These are phyloP conservation scores for Aphodius sticticus DNA, from an alignment of 2,888 invertebrate species.

Conservation along the genomic window DNA sequence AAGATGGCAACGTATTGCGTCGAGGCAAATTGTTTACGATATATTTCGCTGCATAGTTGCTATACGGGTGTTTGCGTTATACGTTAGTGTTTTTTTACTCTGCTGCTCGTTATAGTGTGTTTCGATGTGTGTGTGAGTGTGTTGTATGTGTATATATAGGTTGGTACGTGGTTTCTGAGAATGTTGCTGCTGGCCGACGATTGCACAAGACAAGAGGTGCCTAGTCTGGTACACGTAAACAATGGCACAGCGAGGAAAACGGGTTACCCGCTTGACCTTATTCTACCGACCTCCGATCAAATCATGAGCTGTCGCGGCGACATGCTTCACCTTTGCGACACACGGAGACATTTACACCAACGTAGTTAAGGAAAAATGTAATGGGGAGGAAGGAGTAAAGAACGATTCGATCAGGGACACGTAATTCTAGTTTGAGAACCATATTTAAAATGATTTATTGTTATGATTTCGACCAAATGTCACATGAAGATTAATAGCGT, in stretches of 20 bases:
- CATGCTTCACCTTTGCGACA: slow-evolving; percentile 42
- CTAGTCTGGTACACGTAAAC: slow-evolving; percentile 47
- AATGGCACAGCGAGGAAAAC: slow-evolving; percentile 59
- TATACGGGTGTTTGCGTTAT: neutral
- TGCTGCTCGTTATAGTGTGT: neutral
- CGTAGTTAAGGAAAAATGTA: slow-evolving; percentile 5
- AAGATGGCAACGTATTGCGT: neutral
- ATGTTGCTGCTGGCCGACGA: slow-evolving; percentile 47
- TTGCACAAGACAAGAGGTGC: slow-evolving; percentile 51
- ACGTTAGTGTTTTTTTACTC: neutral
- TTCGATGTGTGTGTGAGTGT: neutral
- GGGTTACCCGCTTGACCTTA: slow-evolving; percentile 59
- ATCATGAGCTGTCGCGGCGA: slow-evolving; percentile 50
- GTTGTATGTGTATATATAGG: neutral
- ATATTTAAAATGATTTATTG: neutral
- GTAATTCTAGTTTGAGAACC: neutral
- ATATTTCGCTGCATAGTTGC: neutral
- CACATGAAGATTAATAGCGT: no score
- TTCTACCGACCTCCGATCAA: slow-evolving; percentile 58
- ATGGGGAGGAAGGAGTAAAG: slow-evolving; percentile 7
- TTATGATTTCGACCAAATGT: neutral
- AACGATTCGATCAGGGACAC: neutral
- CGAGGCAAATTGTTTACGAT: neutral
- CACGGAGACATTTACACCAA: slow-evolving; percentile 27
- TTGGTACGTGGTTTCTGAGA: slow-evolving; percentile 49